Conservation (phyloP, 2,888 invertebrate species). For the Barypeithes pellucidus region DNA sequence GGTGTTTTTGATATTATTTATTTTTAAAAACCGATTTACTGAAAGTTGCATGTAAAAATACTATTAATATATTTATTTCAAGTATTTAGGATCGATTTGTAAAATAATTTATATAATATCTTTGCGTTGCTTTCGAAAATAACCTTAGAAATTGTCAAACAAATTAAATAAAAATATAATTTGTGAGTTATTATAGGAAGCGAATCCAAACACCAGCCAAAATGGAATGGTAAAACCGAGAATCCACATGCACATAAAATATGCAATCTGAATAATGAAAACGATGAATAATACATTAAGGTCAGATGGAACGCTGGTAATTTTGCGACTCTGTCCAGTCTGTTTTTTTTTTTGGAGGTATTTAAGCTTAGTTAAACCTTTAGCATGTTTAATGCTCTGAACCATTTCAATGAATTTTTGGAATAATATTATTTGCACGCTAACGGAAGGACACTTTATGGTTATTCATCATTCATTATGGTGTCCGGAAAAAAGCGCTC, state of each 20-base stretch:
- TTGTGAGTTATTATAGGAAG: background rate
- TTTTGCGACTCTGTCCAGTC: background rate
- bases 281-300: conserved; percentile 14
- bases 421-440: background rate
- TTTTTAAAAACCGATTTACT: no score
- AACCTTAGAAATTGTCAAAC: no score
- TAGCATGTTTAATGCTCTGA: background rate
- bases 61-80: no score
- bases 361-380: conserved; percentile 1
- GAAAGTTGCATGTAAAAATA: no score
- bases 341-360: background rate
- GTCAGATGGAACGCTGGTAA: background rate
- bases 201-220: background rate
- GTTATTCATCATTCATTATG: no score
- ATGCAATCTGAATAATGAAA: conserved; percentile 2
- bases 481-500: no score
- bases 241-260: background rate
- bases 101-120: no score
- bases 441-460: background rate
- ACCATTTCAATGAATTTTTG: background rate
- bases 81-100: no score
- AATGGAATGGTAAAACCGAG: background rate
- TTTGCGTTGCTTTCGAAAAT: no score
- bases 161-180: background rate
- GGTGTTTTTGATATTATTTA: no score